These are phyloP conservation scores for Cirrhinus molitorella DNA, from an alignment of 2,797 vertebrate species.

Conservation along the genomic window DNA sequence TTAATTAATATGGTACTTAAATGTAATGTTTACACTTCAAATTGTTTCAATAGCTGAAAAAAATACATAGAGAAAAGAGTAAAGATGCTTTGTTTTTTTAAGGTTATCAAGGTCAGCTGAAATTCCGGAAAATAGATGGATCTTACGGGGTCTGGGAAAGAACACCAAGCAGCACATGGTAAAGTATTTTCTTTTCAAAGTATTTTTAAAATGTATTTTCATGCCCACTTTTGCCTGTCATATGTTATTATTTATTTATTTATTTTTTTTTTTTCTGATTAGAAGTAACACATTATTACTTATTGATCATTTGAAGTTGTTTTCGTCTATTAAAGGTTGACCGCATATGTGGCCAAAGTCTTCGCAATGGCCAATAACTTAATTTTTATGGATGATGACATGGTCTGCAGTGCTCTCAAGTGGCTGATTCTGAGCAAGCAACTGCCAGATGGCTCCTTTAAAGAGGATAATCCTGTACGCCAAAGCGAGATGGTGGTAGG, in stretches of 20 bases:
- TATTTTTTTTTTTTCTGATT: too few relatives aligned
- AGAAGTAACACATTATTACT: too few relatives aligned
- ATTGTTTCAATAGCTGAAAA: too few relatives aligned
- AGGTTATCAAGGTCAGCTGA: conserved; percentile 37
- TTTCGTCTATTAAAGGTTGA: conserved; percentile 78
- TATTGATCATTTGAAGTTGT: neutral
- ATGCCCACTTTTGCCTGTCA: neutral
- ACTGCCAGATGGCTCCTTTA: conserved; percentile 77
- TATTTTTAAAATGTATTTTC: neutral
- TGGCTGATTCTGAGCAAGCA: conserved; percentile 83
- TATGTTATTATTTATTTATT: neutral
- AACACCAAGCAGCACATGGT: conserved; percentile 52
- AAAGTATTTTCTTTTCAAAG: neutral
- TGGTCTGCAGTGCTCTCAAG: conserved; percentile 83
- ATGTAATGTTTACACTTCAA: too few relatives aligned
- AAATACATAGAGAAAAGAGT: too few relatives aligned
- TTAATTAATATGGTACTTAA: too few relatives aligned
- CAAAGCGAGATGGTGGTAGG: conserved; percentile 75
- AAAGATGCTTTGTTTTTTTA: too few relatives aligned
- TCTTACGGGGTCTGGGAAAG: conserved; percentile 11
- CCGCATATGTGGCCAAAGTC: conserved; percentile 88
- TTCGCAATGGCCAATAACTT: conserved; percentile 80
- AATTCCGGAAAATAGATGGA: conserved; percentile 42
- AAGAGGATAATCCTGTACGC: conserved; percentile 70
- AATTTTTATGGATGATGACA: conserved; percentile 59